phyloP scores from a whole-genome alignment of 2,888 invertebrate species.

The Branchipolynoe longqiensis region DNA sequence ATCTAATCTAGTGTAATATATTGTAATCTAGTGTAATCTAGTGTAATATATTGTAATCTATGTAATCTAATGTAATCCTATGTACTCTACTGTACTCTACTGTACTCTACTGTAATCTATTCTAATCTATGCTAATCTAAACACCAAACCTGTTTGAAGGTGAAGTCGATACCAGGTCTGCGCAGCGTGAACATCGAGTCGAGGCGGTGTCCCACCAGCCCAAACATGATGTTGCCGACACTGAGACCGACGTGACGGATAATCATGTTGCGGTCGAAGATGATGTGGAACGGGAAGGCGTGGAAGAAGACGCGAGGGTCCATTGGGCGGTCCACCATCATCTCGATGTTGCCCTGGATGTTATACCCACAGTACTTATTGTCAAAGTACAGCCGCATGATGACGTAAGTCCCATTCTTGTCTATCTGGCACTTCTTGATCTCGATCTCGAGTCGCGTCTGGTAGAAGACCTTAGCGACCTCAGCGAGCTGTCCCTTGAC shows the following conservation, averaged over 20 bases:
- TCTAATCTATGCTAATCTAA: too few species aligned
- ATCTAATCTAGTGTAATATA: too few species aligned
- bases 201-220: constrained; percentile 38
- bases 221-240: constrained; percentile 48
- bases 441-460: constrained; percentile 89
- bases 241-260: constrained; percentile 48
- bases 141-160: constrained; percentile 41
- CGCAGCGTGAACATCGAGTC: constrained; percentile 51
- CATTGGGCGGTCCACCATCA: constrained; percentile 13
- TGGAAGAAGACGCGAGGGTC: constrained; percentile 84
- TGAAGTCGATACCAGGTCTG: constrained; percentile 59
- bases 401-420: constrained; percentile 95
- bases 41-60: too few species aligned
- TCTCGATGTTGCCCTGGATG: background rate
- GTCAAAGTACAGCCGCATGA: constrained; percentile 96
- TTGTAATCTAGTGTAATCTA: too few species aligned
- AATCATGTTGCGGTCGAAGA: constrained; percentile 88
- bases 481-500: constrained; percentile 96
- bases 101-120: too few species aligned
- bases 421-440: constrained; percentile 90
- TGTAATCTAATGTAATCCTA: too few species aligned
- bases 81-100: too few species aligned
- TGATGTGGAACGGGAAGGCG: constrained; percentile 98
- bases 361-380: constrained; percentile 85
- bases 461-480: constrained; percentile 88